Evolutionary conservation across 1,140 invertebrate species (phyloP), one percentile per base, ranked within the genome.

Genomic region (Elysia chlorotica): DNA sequence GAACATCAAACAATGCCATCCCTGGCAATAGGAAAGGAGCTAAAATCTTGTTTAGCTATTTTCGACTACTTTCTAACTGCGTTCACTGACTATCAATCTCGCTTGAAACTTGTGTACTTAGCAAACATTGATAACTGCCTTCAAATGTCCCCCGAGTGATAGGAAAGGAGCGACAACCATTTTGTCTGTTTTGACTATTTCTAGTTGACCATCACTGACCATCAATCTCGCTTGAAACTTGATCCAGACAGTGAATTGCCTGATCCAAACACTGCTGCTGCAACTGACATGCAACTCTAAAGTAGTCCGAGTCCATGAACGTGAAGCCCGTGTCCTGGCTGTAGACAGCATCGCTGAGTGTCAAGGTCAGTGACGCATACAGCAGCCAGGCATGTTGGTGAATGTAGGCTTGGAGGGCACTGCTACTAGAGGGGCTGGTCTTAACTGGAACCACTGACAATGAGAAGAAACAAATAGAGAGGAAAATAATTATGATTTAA

Each of bases 371-470:
- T 0, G 83, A 79, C 0, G 81, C 80, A 77, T 83, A 87, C 74
- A 84, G 71, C 31, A 87, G 78, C 86, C 86, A 87, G 0, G 83
- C 79, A 75, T 87, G 85, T 66, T 87, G 83, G 74, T 87, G 86
- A 35, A 87, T 85, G 79, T 87, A 86, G 0, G 84, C 82, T 72
- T 83, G 79, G 33, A 86, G 79, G 37, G 80, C 69, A 0, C 81
- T 82, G 73, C 83, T 83, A 19, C 78, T 78, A 17, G 81, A 74
- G 63, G 82, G 81, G 6, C 78, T 80, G 35, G 80, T 82, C 53
- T 78, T 82, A 68, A 85, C 85, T n/a, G n/a, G n/a, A n/a, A n/a
- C n/a, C n/a, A n/a, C n/a, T n/a, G n/a, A n/a, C n/a, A n/a, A n/a
- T n/a, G n/a, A n/a, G n/a, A n/a, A n/a, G n/a, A n/a, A n/a, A n/a